A percentile compares a stretch with the other conserved stretches of the same genome.
phyloP scores from a whole-genome alignment of 2,888 invertebrate genomes.

The Eristalis tenax region DNA sequence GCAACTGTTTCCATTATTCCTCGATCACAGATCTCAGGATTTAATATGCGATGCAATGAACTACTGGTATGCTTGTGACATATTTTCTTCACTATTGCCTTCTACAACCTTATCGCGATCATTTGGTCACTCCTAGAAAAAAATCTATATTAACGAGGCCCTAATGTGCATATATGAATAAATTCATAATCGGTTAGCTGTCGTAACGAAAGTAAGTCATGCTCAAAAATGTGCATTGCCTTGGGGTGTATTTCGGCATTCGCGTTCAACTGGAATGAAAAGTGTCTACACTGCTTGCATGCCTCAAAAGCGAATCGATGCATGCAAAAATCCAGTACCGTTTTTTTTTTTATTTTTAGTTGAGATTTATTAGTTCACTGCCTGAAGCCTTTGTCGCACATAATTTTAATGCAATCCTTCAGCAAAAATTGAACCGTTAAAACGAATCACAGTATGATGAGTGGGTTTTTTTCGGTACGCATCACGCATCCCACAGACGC shows the following conservation, averaged over 20 bases:
- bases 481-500: slow-evolving; percentile 39
- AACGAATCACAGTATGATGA: slow-evolving; percentile 54
- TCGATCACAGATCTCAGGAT: too few species aligned
- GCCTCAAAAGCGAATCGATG: background rate
- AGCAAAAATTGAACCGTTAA: slow-evolving; percentile 11
- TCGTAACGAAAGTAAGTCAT: background rate
- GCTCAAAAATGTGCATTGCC: background rate
- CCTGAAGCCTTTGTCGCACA: background rate
- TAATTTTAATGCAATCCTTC: background rate
- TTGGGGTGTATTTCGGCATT: background rate
- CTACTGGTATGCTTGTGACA: too few species aligned
- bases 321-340: background rate
- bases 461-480: slow-evolving; percentile 25
- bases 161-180: background rate
- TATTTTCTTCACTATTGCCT: too few species aligned
- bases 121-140: background rate
- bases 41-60: too few species aligned
- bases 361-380: background rate
- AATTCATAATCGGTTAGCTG: background rate
- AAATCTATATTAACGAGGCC: background rate
- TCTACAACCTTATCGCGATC: too few species aligned
- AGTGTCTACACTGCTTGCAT: background rate
- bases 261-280: background rate
- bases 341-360: background rate
- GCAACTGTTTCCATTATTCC: too few species aligned